phyloP scores from a whole-genome alignment of 2,113 vertebrate genomes.

The Cricetomys ansorgei region DNA sequence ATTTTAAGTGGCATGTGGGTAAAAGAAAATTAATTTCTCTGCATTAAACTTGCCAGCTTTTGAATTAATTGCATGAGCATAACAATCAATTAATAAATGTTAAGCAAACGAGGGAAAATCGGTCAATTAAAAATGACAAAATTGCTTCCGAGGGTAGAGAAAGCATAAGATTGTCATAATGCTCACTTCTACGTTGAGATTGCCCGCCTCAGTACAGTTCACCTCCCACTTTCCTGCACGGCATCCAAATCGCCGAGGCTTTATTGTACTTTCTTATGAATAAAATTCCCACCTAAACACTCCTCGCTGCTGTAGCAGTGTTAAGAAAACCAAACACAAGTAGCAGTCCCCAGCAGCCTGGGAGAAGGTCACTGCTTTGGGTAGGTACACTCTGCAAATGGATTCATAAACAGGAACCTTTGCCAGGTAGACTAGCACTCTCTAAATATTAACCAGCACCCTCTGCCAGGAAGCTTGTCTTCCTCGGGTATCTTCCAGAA shows the following conservation, averaged over 20 bases:
- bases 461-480: neutral
- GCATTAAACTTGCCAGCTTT: constrained; percentile 85
- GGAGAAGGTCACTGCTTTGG: constrained; percentile 82
- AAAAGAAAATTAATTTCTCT: constrained; percentile 87
- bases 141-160: constrained; percentile 85
- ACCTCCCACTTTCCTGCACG: constrained; percentile 67
- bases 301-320: constrained; percentile 73
- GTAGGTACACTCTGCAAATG: neutral
- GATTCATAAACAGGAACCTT: neutral
- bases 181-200: constrained; percentile 70
- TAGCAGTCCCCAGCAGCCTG: constrained; percentile 70
- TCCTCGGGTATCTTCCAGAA: neutral
- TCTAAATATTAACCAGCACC: neutral
- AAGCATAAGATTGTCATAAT: constrained; percentile 78
- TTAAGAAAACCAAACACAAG: constrained; percentile 83
- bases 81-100: constrained; percentile 88
- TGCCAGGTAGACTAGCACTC: neutral
- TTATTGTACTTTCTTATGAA: constrained; percentile 85
- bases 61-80: constrained; percentile 85
- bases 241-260: constrained; percentile 79
- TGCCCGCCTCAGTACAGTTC: constrained; percentile 58
- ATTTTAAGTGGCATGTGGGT: constrained; percentile 82
- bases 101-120: constrained; percentile 87
- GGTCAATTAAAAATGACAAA: constrained; percentile 87
- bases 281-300: constrained; percentile 83